Conservation (phyloP, 2,888 invertebrate species). For the Pinctada fucata region DNA sequence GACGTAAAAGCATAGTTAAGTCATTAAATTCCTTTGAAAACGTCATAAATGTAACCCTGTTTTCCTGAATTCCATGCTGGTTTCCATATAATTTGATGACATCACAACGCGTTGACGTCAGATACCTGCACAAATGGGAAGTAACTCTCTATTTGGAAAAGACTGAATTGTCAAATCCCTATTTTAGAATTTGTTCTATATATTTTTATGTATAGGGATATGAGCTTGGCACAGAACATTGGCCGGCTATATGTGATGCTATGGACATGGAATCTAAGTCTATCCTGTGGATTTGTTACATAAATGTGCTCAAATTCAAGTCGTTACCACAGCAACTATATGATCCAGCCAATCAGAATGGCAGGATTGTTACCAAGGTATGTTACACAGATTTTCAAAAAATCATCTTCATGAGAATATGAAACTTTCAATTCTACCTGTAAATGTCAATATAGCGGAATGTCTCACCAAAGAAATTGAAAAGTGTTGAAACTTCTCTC, state of each 20-base stretch:
- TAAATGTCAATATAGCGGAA: no score
- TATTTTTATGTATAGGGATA: not conserved
- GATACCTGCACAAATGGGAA: no score
- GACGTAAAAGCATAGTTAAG: no score
- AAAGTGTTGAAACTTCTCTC: not conserved
- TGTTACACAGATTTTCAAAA: not conserved
- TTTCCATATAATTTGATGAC: no score
- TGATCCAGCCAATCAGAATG: constrained; percentile 60
- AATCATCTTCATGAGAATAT: not conserved
- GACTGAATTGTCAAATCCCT: no score
- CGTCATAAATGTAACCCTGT: no score
- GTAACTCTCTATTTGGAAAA: no score
- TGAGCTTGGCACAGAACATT: not conserved
- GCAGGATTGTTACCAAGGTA: constrained; percentile 68
- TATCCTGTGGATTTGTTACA: constrained; percentile 69
- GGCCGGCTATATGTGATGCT: not conserved
- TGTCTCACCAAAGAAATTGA: not conserved
- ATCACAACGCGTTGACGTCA: no score
- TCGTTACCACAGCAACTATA: constrained; percentile 65
- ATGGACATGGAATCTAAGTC: constrained; percentile 49
- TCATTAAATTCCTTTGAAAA: no score
- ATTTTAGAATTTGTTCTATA: no score
- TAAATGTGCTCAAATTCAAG: constrained; percentile 68
- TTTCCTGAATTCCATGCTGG: no score
- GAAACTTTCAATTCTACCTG: no score